These are phyloP conservation scores for Phycodurus eques DNA, from an alignment of 2,113 vertebrate species.

Conservation along the genomic window DNA sequence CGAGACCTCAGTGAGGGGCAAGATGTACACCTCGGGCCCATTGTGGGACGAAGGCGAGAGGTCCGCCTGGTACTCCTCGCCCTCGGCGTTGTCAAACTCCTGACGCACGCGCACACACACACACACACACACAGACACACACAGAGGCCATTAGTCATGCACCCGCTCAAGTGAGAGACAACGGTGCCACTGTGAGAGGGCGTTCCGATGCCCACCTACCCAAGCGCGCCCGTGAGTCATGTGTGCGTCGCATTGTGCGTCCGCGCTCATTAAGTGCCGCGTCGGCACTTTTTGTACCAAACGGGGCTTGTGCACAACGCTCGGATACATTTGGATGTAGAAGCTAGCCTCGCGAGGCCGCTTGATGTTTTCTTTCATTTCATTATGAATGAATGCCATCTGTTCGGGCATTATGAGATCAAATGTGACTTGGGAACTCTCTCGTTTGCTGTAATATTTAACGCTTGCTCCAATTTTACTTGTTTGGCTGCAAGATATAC, in stretches of 20 bases:
- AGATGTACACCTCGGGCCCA: slow-evolving; percentile 91
- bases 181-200: slow-evolving; percentile 51
- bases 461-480: not conserved
- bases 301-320: not conserved
- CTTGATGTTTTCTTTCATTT: not conserved
- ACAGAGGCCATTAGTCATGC: slow-evolving; percentile 54
- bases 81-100: slow-evolving; percentile 94
- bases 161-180: slow-evolving; percentile 47
- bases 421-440: not conserved
- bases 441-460: not conserved
- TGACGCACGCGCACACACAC: slow-evolving; percentile 60
- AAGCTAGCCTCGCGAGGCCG: not conserved
- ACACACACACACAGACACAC: slow-evolving; percentile 46
- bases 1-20: slow-evolving; percentile 93
- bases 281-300: not conserved
- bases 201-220: slow-evolving; percentile 47
- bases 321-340: not conserved
- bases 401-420: not conserved
- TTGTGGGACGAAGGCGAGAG: slow-evolving; percentile 82
- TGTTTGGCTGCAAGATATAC: not conserved
- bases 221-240: slow-evolving; percentile 42
- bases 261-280: slow-evolving; percentile 14
- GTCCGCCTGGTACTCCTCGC: slow-evolving; percentile 84
- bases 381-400: not conserved
- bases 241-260: slow-evolving; percentile 34